Evolutionary conservation across 1,140 invertebrate species (phyloP).

Genomic region (Lordiphosa stackelbergi): DNA sequence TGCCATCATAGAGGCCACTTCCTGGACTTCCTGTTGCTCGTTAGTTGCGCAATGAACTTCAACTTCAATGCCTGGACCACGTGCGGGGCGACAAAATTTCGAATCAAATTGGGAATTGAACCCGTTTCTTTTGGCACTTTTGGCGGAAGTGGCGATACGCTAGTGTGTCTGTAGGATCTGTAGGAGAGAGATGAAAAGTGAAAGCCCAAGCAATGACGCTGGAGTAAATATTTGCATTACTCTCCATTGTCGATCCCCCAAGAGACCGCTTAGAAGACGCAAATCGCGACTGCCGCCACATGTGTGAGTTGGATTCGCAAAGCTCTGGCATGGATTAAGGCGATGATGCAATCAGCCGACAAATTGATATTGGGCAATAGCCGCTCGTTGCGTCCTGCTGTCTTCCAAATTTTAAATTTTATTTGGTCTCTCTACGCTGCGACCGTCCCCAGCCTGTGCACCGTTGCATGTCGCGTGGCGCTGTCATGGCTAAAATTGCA

Average conservation of each 20-base stretch:
- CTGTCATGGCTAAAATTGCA: slow-evolving; percentile 61
- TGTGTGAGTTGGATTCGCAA: slow-evolving; percentile 2
- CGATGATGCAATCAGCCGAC: slow-evolving; percentile 52
- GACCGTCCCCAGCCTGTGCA: slow-evolving; percentile 19
- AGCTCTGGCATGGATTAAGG: slow-evolving; percentile 17
- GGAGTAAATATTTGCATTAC: slow-evolving; percentile 24
- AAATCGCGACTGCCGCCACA: slow-evolving; percentile 4
- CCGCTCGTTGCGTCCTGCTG: slow-evolving; percentile 28
- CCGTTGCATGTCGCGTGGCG: slow-evolving; percentile 29
- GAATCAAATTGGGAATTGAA: slow-evolving; percentile 54
- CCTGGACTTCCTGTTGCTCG: slow-evolving; percentile 59
- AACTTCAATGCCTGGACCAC: slow-evolving; percentile 34
- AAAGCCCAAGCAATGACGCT: slow-evolving; percentile 33
- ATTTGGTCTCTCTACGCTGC: slow-evolving; percentile 24
- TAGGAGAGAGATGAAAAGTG: slow-evolving; percentile 45
- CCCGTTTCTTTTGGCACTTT: slow-evolving; percentile 42
- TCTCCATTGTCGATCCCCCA: slow-evolving; percentile 29
- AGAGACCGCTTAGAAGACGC: slow-evolving; percentile 12
- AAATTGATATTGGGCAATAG: slow-evolving; percentile 39
- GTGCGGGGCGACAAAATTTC: slow-evolving; percentile 38
- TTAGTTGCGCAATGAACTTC: slow-evolving; percentile 64
- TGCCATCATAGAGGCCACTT: slow-evolving; percentile 38
- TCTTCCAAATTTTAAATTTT: slow-evolving; percentile 29
- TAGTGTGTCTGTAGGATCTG: slow-evolving; percentile 40
- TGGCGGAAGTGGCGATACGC: slow-evolving; percentile 43